Base-by-base conservation (phyloP, 2,113 vertebrate genomes). In the Melozone crissalis region DNA sequence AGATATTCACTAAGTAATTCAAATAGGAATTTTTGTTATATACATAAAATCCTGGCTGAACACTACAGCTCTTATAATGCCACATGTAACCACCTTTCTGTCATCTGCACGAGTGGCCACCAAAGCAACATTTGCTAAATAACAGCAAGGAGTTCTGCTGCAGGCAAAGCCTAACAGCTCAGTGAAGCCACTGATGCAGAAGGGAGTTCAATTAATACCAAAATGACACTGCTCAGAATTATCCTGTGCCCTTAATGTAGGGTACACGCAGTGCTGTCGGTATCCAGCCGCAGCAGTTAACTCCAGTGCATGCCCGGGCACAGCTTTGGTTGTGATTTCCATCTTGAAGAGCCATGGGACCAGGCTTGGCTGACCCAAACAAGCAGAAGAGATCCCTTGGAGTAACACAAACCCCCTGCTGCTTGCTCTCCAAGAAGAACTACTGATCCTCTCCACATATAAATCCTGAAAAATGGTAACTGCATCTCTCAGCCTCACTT, bases 161-260 rank as follows among this genome's bases (percentile, higher is more conserved):
- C 84, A 59, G 92, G 96, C 90, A 89, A 49, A 75, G 92, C 93
- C 91, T 11, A 16, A 68, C n/a, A 84, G 91, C 81, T 63, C 84
- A 26, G 0, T 47, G 41, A 66, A 79, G 69, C 51, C 88, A 90
- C 75, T 77, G 95, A 88, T 71, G 94, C 94, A 93, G 88, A 97
- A 95, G 75, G 66, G 83, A 95, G 90, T 51, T 92, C 93, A 96
- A 92, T 95, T 95, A 95, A 95, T 95, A 76, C 44, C 91, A 61
- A 95, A 95, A 88, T 58, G 90, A 91, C 94, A 92, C 77, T 78
- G 75, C 46, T 75, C 79, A 85, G 13, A 89, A 88, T 90, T 44
- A 84, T 62, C 68, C 78, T 30, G 46, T 59, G 88, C 87, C 94
- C 93, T 89, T 35, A 88, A 55, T 8, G 59, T 6, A 81, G 84